phyloP scores from a whole-genome alignment of 1,140 invertebrate species.

The Cylas formicarius region DNA sequence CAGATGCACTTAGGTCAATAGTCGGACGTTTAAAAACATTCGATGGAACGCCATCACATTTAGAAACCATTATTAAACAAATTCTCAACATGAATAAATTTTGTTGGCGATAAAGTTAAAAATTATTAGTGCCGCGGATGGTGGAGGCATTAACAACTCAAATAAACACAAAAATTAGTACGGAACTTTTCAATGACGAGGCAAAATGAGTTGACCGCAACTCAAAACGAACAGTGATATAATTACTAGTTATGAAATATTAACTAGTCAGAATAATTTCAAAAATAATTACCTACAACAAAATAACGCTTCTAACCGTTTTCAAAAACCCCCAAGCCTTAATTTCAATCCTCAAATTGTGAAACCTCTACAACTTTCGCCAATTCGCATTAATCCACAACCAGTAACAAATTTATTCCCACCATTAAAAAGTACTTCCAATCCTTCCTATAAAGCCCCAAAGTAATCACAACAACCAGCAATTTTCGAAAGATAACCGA shows the following conservation, averaged over 20 bases:
- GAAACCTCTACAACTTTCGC: neutral
- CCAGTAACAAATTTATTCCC: no score
- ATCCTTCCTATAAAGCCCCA: no score
- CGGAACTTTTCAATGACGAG: conserved; percentile 1
- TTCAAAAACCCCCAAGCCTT: neutral
- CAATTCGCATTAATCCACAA: no score
- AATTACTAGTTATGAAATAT: conserved; percentile 6
- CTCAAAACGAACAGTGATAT: conserved; percentile 6
- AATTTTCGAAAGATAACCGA: neutral
- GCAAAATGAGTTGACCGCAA: conserved; percentile 11
- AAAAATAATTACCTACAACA: conserved; percentile 8
- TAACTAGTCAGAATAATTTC: conserved; percentile 6
- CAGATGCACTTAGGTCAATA: no score
- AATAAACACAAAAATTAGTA: conserved; percentile 5
- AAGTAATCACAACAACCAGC: neutral
- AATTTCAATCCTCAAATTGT: neutral
- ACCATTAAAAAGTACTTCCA: no score
- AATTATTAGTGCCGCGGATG: no score
- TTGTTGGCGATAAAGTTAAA: no score
- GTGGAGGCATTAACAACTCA: conserved; percentile 2
- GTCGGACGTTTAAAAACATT: no score
- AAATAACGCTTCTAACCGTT: neutral
- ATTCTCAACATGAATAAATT: no score
- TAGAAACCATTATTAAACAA: no score
- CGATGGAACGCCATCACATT: no score